These are phyloP conservation scores for Periparus ater DNA, from an alignment of 2,797 vertebrate species.

Conservation along the genomic window DNA sequence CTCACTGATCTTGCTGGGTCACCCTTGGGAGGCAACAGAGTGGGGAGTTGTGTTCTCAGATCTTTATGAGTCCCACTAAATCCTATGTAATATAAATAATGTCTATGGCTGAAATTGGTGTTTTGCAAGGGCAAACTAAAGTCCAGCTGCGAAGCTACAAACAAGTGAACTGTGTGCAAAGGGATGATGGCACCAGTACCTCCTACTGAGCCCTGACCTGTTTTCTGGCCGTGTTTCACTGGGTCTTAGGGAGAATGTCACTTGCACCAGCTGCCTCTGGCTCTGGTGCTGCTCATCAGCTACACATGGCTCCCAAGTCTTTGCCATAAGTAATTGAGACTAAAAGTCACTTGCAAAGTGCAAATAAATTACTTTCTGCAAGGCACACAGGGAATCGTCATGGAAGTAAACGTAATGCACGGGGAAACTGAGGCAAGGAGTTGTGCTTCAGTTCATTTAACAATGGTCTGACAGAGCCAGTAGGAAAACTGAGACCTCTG, in stretches of 20 bases:
- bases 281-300: background rate
- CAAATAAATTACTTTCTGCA: background rate
- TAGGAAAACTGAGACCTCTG: background rate
- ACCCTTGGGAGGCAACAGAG: background rate
- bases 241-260: background rate
- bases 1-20: background rate
- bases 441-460: background rate
- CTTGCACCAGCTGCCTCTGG: background rate
- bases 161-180: background rate
- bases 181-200: rapidly evolving
- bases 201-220: rapidly evolving
- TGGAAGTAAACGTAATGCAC: rapidly evolving
- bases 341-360: background rate
- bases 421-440: background rate
- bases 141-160: background rate
- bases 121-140: slow-evolving; percentile 5
- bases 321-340: background rate
- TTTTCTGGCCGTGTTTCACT: background rate
- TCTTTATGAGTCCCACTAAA: slow-evolving; percentile 32
- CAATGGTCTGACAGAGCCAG: background rate
- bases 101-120: slow-evolving; percentile 10
- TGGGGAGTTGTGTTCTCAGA: background rate
- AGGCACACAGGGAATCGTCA: rapidly evolving
- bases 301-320: background rate
- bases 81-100: slow-evolving; percentile 10